Evolutionary conservation across 2,888 invertebrate species (phyloP).

Genomic region (Mesorhabditis spiculigera): DNA sequence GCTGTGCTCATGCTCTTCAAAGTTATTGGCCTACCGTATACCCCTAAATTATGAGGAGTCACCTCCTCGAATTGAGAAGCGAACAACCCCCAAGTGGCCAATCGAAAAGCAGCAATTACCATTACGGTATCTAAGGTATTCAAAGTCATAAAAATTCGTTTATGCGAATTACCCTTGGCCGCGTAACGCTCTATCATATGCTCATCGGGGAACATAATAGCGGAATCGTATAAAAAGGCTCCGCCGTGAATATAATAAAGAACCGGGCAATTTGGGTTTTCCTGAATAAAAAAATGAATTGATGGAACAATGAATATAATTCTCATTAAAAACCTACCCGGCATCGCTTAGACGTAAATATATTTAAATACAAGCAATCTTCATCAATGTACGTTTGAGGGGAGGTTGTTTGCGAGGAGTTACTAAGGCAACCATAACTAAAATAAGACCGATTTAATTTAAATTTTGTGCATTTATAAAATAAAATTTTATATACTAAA

Average conservation of each 20-base stretch:
- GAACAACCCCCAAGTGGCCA: not conserved
- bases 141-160: not conserved
- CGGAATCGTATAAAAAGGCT: constrained; percentile 4
- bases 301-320: not conserved
- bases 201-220: constrained; percentile 1
- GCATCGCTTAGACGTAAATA: not conserved
- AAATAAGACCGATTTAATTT: not conserved
- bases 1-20: not conserved
- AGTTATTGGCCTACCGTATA: not conserved
- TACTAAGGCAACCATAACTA: not conserved
- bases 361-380: not conserved
- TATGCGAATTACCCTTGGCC: not conserved
- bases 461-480: not conserved
- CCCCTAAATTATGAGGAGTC: not conserved
- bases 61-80: not conserved
- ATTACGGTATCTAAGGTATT: not conserved
- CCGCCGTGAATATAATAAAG: not conserved
- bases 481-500: not conserved
- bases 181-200: not conserved
- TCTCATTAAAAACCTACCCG: not conserved
- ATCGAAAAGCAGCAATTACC: not conserved
- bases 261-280: not conserved
- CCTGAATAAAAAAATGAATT: not conserved
- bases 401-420: not conserved
- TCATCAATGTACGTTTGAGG: not conserved